Conservation (phyloP, 2,888 invertebrate genomes). For the Calameuta idolon region DNA sequence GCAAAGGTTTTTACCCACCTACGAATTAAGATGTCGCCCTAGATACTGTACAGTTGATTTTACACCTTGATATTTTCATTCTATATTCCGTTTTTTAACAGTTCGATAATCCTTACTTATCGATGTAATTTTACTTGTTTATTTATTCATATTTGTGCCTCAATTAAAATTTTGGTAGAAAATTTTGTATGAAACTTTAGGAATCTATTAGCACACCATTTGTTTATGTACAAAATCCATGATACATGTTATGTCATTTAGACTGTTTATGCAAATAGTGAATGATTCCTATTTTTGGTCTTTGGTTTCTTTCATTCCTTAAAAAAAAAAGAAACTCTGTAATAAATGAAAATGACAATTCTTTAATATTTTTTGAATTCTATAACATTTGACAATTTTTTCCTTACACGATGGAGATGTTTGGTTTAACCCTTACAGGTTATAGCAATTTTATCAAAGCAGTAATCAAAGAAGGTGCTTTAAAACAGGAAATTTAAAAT, state of each 20-base stretch:
- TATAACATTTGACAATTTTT: neutral
- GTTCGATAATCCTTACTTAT: neutral
- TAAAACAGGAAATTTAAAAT: neutral
- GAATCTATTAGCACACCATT: neutral
- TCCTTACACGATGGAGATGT: slow-evolving; percentile 21
- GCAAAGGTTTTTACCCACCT: neutral
- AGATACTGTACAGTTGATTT: neutral
- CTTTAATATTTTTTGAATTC: neutral
- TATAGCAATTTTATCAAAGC: slow-evolving; percentile 21
- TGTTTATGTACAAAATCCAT: neutral
- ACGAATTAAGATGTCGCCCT: neutral
- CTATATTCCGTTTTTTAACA: neutral
- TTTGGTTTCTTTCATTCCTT: neutral
- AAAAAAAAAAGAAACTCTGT: neutral
- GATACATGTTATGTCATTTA: neutral
- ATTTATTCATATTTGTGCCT: too few species aligned
- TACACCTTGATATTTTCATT: neutral
- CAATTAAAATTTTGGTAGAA: too few species aligned
- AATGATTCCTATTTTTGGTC: neutral
- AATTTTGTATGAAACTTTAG: neutral
- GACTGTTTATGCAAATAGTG: too few species aligned
- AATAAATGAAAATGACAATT: neutral
- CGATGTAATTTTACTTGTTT: neutral
- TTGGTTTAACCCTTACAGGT: slow-evolving; percentile 26
- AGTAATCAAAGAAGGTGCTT: slow-evolving; percentile 19